Conservation (phyloP, 2,888 invertebrate genomes). For the Eilema griseolum region DNA sequence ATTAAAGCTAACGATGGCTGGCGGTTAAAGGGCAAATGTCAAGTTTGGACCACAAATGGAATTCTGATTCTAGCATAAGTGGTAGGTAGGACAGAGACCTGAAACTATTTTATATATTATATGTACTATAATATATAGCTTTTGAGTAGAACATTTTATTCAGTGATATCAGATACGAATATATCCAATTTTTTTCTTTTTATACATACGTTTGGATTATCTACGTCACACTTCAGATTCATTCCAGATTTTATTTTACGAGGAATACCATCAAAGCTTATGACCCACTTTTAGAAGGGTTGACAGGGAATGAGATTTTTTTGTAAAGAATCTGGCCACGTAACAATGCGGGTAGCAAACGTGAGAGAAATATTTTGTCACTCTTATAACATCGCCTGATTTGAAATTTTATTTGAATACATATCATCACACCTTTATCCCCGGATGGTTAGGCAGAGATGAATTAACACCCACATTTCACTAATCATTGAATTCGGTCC, state of each 20-base stretch:
- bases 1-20: slow-evolving; percentile 37
- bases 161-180: slow-evolving; percentile 18
- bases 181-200: slow-evolving; percentile 46
- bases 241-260: slow-evolving; percentile 57
- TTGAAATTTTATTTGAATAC: slow-evolving; percentile 28
- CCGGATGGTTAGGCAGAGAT: no score
- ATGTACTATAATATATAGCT: slow-evolving; percentile 9
- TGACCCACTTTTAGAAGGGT: slow-evolving; percentile 57
- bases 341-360: slow-evolving; percentile 53
- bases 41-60: slow-evolving; percentile 34
- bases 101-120: slow-evolving; percentile 30
- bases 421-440: no score
- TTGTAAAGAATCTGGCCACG: slow-evolving; percentile 65
- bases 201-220: slow-evolving; percentile 40
- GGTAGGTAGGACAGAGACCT: slow-evolving; percentile 2
- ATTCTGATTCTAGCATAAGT: neutral
- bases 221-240: slow-evolving; percentile 47
- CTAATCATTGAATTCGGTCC: no score
- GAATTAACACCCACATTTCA: no score
- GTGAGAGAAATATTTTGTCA: slow-evolving; percentile 63
- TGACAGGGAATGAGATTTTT: slow-evolving; percentile 57
- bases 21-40: slow-evolving; percentile 23
- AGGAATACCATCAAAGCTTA: slow-evolving; percentile 59
- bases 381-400: slow-evolving; percentile 40
- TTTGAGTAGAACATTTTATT: slow-evolving; percentile 23